phyloP scores from a whole-genome alignment of 2,113 vertebrate species.

The Felis chaus region DNA sequence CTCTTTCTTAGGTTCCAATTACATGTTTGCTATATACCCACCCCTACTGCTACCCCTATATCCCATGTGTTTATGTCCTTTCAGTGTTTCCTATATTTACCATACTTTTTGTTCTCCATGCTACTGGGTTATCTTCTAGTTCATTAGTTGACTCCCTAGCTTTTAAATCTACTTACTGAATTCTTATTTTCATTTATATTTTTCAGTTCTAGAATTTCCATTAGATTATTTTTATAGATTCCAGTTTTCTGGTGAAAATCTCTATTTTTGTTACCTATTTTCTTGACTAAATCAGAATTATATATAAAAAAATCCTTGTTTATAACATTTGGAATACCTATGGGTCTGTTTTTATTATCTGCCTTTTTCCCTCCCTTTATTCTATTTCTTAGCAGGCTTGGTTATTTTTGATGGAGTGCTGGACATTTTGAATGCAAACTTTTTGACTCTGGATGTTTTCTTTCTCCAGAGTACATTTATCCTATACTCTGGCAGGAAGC shows the following conservation, averaged over 20 bases:
- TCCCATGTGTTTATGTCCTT: neutral
- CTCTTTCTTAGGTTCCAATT: neutral
- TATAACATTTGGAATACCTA: neutral
- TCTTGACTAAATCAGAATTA: neutral
- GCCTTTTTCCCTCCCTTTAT: neutral
- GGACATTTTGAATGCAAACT: neutral
- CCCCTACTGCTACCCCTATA: too few species aligned
- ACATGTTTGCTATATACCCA: neutral
- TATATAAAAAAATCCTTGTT: constrained; percentile 21
- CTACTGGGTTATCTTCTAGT: neutral
- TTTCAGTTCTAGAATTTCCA: neutral
- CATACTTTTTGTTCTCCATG: neutral
- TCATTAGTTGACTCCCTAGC: neutral
- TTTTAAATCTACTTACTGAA: neutral
- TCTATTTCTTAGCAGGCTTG: neutral
- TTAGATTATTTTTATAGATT: constrained; percentile 19
- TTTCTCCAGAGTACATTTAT: neutral
- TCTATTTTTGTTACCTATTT: neutral
- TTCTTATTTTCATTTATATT: constrained; percentile 41
- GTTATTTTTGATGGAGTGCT: constrained; percentile 25
- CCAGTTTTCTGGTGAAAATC: neutral
- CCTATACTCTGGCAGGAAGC: neutral
- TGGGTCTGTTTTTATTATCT: neutral
- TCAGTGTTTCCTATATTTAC: neutral
- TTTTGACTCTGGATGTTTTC: neutral